These are phyloP conservation scores for Brachionichthys hirsutus DNA, from an alignment of 2,113 vertebrate species.

Conservation along the genomic window DNA sequence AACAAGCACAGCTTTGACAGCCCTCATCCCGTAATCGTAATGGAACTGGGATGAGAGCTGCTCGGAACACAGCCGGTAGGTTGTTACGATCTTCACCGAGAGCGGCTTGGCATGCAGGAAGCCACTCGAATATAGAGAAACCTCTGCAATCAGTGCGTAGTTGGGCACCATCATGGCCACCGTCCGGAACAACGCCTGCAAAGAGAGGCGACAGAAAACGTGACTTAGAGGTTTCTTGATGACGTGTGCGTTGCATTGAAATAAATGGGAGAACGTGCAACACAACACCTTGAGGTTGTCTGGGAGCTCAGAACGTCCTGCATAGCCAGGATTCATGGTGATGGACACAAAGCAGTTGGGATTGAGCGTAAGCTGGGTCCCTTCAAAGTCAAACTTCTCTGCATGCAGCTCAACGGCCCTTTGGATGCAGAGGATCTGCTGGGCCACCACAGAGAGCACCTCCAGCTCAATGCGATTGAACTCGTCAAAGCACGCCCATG, in stretches of 20 bases:
- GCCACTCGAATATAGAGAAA: slow-evolving; percentile 94
- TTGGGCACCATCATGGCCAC: slow-evolving; percentile 98
- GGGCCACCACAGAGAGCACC: slow-evolving; percentile 93
- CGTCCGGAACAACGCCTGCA: slow-evolving; percentile 88
- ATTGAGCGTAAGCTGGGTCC: slow-evolving; percentile 88
- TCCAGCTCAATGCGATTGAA: slow-evolving; percentile 97
- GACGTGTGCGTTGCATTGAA: too few species aligned
- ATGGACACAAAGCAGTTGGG: slow-evolving; percentile 92
- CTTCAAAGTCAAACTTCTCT: slow-evolving; percentile 88
- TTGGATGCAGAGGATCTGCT: slow-evolving; percentile 92
- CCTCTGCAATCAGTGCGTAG: slow-evolving; percentile 92
- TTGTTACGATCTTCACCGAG: slow-evolving; percentile 89
- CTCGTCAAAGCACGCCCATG: slow-evolving; percentile 95
- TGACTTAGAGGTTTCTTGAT: too few species aligned
- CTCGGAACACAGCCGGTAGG: slow-evolving; percentile 91
- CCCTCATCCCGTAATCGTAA: slow-evolving; percentile 93
- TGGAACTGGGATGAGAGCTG: slow-evolving; percentile 93
- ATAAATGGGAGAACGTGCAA: too few species aligned
- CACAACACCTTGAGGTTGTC: slow-evolving; percentile 90
- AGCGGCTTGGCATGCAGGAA: slow-evolving; percentile 60
- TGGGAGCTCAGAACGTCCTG: slow-evolving; percentile 88
- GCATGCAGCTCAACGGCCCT: slow-evolving; percentile 86
- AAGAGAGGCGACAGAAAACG: background rate
- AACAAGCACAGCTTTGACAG: slow-evolving; percentile 93
- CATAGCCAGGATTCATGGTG: slow-evolving; percentile 96